Evolutionary conservation across 2,888 invertebrate genomes (phyloP).

Genomic region (Meganola albula): DNA sequence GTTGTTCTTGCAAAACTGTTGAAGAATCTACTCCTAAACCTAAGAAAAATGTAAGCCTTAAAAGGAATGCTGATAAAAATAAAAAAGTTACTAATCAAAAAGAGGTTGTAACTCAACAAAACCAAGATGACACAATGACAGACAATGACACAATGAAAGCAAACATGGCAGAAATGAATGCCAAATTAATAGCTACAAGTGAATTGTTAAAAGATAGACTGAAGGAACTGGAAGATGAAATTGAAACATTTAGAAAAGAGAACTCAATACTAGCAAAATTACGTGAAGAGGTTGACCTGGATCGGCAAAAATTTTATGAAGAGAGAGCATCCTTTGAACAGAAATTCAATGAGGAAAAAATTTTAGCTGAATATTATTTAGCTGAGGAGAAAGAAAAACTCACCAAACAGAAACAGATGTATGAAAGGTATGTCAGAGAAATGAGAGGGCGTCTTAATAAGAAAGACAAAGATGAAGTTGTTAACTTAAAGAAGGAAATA

Average conservation of each 20-base stretch:
- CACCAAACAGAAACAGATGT: slow-evolving; percentile 80
- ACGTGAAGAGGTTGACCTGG: slow-evolving; percentile 79
- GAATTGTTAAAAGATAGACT: slow-evolving; percentile 80
- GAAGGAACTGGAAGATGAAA: slow-evolving; percentile 81
- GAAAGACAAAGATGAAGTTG: slow-evolving; percentile 84
- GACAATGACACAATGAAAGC: slow-evolving; percentile 50
- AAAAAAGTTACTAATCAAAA: slow-evolving; percentile 27
- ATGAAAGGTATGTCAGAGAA: slow-evolving; percentile 82
- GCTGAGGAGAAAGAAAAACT: slow-evolving; percentile 84
- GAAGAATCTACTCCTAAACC: slow-evolving; percentile 31
- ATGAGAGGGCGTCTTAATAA: slow-evolving; percentile 81
- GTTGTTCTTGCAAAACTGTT: slow-evolving; percentile 61
- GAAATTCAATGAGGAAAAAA: slow-evolving; percentile 81
- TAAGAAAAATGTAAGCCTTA: slow-evolving; percentile 24
- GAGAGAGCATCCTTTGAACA: slow-evolving; percentile 78
- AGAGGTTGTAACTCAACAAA: slow-evolving; percentile 32
- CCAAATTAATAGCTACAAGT: slow-evolving; percentile 73
- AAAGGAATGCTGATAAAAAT: slow-evolving; percentile 22
- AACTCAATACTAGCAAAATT: slow-evolving; percentile 69
- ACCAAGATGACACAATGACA: slow-evolving; percentile 45
- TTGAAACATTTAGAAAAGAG: slow-evolving; percentile 73
- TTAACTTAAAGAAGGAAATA: slow-evolving; percentile 80
- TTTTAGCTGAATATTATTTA: slow-evolving; percentile 80
- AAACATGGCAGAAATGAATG: slow-evolving; percentile 65
- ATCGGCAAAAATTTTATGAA: slow-evolving; percentile 79